Evolutionary conservation across 2,113 vertebrate species (phyloP), one percentile per base, ranked within the genome.

Genomic region (Baryphthengus martii): DNA sequence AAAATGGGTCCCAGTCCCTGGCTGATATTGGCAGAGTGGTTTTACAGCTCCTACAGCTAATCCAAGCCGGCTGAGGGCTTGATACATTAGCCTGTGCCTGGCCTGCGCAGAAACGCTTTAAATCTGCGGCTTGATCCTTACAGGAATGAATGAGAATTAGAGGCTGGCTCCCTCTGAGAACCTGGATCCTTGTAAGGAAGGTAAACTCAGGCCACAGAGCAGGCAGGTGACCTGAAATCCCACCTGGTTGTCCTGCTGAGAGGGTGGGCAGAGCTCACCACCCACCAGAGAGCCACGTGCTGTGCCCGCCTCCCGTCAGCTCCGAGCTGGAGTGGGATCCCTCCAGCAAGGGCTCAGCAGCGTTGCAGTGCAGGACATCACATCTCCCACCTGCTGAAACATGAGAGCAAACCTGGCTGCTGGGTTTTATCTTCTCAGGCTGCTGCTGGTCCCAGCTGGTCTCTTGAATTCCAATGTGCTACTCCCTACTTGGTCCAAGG

Each of bases 61-160:
- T 91, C 89, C 89, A 95, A 87, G 66, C 70, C 39, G 84, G 14
- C 37, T 84, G 80, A 93, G 73, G 21, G 52, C 76, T 81, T 92
- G 76, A 95, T 73, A 29, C 11, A 2, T 62, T 90, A 72, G n/a
- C 42, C 63, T 90, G 74, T 96, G 88, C 76, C 80, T 73, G 24
- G 53, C 62, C 59, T 44, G 31, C n/a, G 66, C 4, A 5, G 77
- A 72, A 96, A 91, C 6, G 8, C 52, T 81, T 89, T 63, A 96
- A 90, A 95, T 96, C 95, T 81, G 70, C 81, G 56, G 47, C 87
- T 74, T 96, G 94, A 96, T 93, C 91, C 93, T 78, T 86, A 55
- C 47, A 59, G 88, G 90, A 95, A 93, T 92, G 94, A 90, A 42
- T 40, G 39, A 67, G 76, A 77, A 89, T 90, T 72, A 90, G 56